Base-by-base conservation (phyloP, 1,140 invertebrate species). In the Cyclina sinensis region DNA sequence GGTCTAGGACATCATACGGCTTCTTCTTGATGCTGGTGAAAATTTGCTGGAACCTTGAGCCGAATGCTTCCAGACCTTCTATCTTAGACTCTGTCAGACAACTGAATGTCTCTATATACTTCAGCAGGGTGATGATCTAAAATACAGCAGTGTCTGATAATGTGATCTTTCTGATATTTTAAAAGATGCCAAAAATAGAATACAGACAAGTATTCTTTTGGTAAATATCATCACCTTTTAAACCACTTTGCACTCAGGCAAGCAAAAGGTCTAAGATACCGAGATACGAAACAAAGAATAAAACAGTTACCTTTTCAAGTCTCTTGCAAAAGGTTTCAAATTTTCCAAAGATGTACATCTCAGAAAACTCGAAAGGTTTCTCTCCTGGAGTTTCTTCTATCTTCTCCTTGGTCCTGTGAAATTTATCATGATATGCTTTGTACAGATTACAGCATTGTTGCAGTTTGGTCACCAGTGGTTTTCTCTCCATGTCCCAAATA, bases 301-400 rank as follows among this genome's bases (percentile, higher is more conserved):
- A 57, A 24, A 46, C 24, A 24, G 11, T 65, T 78, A 94, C 93
- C 95, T 98, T 98, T 81, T 97, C 97, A 5, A 99, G 95, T 62
- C 98, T 96, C 79, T 97, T 97, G 93, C 98, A 98, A 94, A 99
- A 99, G 0, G 98, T 97, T 93, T 99, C 98, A 93, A 99, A 99
- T 96, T 98, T 98, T 81, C 98, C 98, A 95, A 99, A 99, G 1
- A 99, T 98, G 93, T 99, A 99, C 93, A 98, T 99, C 95, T 99
- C 98, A 9, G 98, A 99, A 95, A 99, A 99, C 68, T 97, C 97
- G 95, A 99, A 98, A 43, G 92, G 96, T 84, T 96, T 96, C 91
- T 98, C 97, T 43, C 97, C 96, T 2, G 96, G 95, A 59, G 91
- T 94, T 81, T 96, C 54, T 83, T 94, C 93, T 27, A 95, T 92